phyloP scores from a whole-genome alignment of 2,113 vertebrate species.

The Hypocryptadius cinnamomeus region DNA sequence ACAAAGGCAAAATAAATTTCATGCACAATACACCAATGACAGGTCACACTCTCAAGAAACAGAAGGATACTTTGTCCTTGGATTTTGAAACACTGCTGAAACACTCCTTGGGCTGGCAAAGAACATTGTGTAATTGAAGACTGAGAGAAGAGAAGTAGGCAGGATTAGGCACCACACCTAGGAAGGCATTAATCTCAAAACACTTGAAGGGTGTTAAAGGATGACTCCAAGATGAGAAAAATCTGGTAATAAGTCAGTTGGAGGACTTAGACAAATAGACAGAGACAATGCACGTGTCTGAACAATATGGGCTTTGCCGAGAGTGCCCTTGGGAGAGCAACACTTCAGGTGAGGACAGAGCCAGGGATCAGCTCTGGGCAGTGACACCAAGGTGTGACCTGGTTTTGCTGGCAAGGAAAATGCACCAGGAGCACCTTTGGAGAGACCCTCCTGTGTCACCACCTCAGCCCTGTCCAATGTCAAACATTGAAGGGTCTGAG shows the following conservation, averaged over 20 bases:
- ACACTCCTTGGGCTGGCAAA: neutral
- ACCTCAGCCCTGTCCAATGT: neutral
- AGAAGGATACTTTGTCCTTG: neutral
- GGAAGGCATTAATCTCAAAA: neutral
- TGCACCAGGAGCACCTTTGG: neutral
- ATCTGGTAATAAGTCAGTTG: neutral
- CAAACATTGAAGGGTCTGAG: neutral
- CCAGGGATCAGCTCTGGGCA: neutral
- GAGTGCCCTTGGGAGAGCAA: neutral
- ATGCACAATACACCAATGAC: neutral
- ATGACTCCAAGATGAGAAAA: neutral
- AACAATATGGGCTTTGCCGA: neutral
- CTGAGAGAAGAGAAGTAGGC: neutral
- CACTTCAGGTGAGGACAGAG: neutral
- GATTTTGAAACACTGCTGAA: neutral
- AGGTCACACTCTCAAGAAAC: constrained; percentile 21
- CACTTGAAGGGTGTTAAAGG: neutral
- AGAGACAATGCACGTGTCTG: neutral
- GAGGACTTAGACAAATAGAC: neutral
- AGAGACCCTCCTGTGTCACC: neutral
- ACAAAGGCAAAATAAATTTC: constrained; percentile 40
- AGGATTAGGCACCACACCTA: neutral
- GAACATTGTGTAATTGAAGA: neutral
- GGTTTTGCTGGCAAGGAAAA: neutral
- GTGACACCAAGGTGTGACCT: rapidly evolving